These are phyloP conservation scores for Trachythela sp. DNA, from an alignment of 64 coral and sea anemone genomes.

Conservation along the genomic window DNA sequence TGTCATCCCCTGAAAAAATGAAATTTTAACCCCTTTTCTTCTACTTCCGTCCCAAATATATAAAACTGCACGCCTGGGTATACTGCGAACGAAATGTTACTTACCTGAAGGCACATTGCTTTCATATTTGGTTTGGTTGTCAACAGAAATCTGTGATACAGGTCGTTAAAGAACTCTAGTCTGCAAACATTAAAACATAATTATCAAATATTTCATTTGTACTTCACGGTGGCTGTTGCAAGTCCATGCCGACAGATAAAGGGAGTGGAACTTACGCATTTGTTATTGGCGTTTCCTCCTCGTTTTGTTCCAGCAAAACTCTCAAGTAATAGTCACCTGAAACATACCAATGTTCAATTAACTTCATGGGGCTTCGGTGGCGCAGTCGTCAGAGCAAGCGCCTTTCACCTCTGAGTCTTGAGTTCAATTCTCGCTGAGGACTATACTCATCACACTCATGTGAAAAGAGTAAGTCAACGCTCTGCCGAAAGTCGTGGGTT, in stretches of 20 bases:
- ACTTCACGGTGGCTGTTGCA: too few species aligned
- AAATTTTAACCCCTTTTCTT: neutral
- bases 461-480: too few species aligned
- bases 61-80: neutral
- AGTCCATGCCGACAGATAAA: neutral
- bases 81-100: too few species aligned
- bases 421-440: too few species aligned
- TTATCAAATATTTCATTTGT: too few species aligned
- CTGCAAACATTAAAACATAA: conserved; percentile 38
- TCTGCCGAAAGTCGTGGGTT: too few species aligned
- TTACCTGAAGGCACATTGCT: conserved; percentile 96
- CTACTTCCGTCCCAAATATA: neutral
- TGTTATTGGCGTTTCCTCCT: conserved; percentile 61
- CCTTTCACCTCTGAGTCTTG: too few species aligned
- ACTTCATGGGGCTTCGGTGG: too few species aligned
- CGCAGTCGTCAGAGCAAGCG: too few species aligned
- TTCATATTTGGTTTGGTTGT: conserved; percentile 90
- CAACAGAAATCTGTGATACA: conserved; percentile 91
- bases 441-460: too few species aligned
- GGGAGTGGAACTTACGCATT: conserved; percentile 67
- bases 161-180: conserved; percentile 96
- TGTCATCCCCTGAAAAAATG: conserved; percentile 68
- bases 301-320: conserved; percentile 86
- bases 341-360: too few species aligned
- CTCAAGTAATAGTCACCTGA: conserved; percentile 79